Evolutionary conservation across 2,113 vertebrate genomes (phyloP).

Genomic region (Penelope pileata): DNA sequence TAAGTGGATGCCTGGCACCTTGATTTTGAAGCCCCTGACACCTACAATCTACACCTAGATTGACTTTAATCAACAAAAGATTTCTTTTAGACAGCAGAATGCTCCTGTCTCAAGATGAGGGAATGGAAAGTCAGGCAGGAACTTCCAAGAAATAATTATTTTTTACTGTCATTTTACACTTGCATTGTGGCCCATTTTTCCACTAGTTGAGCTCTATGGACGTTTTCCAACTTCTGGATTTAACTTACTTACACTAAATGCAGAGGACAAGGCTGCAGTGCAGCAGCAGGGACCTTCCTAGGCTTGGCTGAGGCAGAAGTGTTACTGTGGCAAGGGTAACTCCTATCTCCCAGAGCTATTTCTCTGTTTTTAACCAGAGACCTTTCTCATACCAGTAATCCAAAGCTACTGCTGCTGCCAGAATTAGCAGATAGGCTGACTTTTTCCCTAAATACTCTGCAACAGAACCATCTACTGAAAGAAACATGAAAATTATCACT

Average conservation of each 20-base stretch:
- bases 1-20: neutral
- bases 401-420: neutral
- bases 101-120: neutral
- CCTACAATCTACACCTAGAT: neutral
- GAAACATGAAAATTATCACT: slow-evolving; percentile 45
- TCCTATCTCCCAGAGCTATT: neutral
- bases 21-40: neutral
- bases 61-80: neutral
- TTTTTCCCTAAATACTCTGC: neutral
- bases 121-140: neutral
- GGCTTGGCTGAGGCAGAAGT: neutral
- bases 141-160: neutral
- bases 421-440: neutral
- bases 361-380: slow-evolving; percentile 6
- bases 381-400: neutral
- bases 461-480: neutral
- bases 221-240: neutral
- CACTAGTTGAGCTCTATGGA: neutral
- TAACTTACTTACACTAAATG: neutral
- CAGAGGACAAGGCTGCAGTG: neutral
- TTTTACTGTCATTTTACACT: neutral
- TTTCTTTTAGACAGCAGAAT: neutral
- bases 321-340: neutral
- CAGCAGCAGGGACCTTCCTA: neutral
- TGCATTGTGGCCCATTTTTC: neutral